Evolutionary conservation across 2,888 invertebrate genomes (phyloP).

Genomic region (Papilio elwesi): DNA sequence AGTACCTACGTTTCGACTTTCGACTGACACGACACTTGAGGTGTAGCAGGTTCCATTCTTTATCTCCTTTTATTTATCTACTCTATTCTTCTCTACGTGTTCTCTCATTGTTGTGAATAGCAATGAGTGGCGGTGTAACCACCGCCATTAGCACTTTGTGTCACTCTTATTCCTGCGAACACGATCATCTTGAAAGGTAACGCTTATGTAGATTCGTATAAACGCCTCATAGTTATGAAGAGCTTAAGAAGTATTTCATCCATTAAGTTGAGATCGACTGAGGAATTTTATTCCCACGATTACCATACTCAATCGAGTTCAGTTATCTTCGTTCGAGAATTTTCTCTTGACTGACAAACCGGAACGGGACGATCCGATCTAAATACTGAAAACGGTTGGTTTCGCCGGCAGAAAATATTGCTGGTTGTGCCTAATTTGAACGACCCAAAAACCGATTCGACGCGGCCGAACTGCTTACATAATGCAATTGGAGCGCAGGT

Average conservation of each 20-base stretch:
- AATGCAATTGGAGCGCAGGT: constrained; percentile 74
- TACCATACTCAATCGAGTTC: constrained; percentile 29
- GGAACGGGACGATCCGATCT: constrained; percentile 25
- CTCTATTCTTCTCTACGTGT: no score
- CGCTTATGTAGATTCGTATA: no score
- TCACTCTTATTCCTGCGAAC: no score
- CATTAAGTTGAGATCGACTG: constrained; percentile 15
- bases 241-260: constrained; percentile 30
- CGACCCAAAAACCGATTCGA: constrained; percentile 70
- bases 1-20: no score
- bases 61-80: no score
- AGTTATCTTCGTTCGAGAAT: constrained; percentile 16
- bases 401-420: constrained; percentile 41
- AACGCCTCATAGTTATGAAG: not conserved
- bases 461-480: constrained; percentile 63
- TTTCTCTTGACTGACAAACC: constrained; percentile 24
- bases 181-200: no score
- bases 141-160: no score
- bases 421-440: constrained; percentile 57
- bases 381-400: constrained; percentile 38
- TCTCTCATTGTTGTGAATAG: no score
- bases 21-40: no score
- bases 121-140: no score
- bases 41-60: no score
- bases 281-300: constrained; percentile 33